phyloP scores from a whole-genome alignment of 1,140 invertebrate genomes.

The Acromyrmex charruanus region DNA sequence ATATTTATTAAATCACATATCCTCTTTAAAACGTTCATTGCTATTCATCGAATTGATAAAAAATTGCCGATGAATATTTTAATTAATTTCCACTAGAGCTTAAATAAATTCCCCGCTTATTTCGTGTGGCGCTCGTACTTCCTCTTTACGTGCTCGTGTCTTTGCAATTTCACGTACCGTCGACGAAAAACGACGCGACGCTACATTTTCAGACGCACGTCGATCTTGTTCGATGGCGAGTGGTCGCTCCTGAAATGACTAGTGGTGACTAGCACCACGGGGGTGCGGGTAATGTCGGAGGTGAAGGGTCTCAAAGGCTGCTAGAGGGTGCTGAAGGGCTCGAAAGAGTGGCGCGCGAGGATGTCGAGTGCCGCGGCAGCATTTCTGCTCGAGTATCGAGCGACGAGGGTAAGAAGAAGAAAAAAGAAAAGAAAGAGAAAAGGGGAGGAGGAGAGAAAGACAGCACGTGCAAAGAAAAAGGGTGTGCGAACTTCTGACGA shows the following conservation, averaged over 20 bases:
- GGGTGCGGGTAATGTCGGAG: conserved; percentile 62
- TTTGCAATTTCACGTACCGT: conserved; percentile 37
- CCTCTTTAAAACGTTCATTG: background rate
- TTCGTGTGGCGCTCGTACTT: background rate
- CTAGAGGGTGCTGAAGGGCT: conserved; percentile 71
- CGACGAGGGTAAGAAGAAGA: conserved; percentile 61
- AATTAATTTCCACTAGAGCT: background rate
- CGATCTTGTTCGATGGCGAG: conserved; percentile 72
- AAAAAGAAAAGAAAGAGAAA: conserved; percentile 13
- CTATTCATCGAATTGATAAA: background rate
- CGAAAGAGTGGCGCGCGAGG: conserved; percentile 72
- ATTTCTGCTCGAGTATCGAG: conserved; percentile 76
- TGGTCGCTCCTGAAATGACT: conserved; percentile 75
- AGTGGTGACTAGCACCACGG: conserved; percentile 65
- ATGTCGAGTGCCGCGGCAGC: conserved; percentile 79
- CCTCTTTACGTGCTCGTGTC: conserved; percentile 5
- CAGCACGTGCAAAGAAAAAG: background rate
- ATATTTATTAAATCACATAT: background rate
- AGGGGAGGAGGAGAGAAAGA: background rate
- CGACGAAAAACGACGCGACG: conserved; percentile 41
- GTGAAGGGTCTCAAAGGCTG: conserved; percentile 73
- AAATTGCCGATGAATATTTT: conserved; percentile 13
- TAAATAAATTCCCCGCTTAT: conserved; percentile 12
- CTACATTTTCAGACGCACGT: conserved; percentile 67
- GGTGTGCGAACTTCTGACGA: conserved; percentile 65